Evolutionary conservation across 2,888 invertebrate species (phyloP).

Genomic region (Heliconius ismenius): DNA sequence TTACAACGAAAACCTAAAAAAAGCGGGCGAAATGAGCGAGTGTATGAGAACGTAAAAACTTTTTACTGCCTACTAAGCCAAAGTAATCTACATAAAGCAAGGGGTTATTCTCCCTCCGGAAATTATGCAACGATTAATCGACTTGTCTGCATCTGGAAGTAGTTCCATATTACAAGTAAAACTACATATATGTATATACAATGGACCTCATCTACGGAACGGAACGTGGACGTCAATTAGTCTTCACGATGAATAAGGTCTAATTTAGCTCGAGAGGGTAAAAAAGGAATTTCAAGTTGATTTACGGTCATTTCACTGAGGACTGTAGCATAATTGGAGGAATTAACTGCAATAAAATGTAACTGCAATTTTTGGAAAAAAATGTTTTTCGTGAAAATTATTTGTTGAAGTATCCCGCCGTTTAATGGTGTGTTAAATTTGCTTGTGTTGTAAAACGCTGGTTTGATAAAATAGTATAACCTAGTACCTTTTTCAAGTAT

Average conservation of each 20-base stretch:
- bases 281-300: neutral
- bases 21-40: constrained; percentile 14
- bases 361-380: no score
- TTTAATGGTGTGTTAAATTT: no score
- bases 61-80: constrained; percentile 26
- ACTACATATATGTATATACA: constrained; percentile 19
- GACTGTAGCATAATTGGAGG: neutral
- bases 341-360: neutral
- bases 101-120: constrained; percentile 34
- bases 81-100: constrained; percentile 27
- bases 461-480: no score
- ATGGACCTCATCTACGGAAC: constrained; percentile 50
- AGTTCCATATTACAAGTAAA: constrained; percentile 11
- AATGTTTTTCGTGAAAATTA: no score
- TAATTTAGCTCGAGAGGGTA: constrained; percentile 50
- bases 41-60: constrained; percentile 15
- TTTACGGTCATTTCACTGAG: constrained; percentile 2
- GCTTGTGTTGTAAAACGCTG: no score
- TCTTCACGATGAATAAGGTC: constrained; percentile 53
- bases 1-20: constrained; percentile 11
- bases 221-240: constrained; percentile 52
- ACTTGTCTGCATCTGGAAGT: constrained; percentile 33
- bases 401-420: no score
- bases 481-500: no score
- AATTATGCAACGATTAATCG: constrained; percentile 32